Evolutionary conservation across 2,113 vertebrate genomes (phyloP).

Genomic region (Halichoerus grypus): DNA sequence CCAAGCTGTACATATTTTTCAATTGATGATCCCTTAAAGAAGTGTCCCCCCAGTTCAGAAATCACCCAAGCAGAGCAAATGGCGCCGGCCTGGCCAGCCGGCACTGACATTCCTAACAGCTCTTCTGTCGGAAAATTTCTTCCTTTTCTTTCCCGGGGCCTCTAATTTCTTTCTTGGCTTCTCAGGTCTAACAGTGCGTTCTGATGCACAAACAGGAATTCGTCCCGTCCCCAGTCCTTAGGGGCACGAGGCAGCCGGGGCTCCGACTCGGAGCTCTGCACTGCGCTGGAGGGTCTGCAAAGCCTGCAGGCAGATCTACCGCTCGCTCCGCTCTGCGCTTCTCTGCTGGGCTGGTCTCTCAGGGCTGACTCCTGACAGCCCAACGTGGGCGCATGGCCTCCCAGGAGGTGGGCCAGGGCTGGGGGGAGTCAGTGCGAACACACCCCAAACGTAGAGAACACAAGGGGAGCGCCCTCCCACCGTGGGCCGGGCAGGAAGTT

Average conservation of each 20-base stretch:
- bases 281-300: background rate
- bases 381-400: background rate
- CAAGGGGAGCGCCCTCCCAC: background rate
- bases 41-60: background rate
- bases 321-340: no score
- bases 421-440: accelerated
- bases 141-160: background rate
- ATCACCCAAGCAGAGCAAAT: background rate
- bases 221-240: background rate
- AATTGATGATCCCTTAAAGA: background rate
- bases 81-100: background rate
- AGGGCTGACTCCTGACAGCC: accelerated
- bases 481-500: background rate
- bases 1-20: background rate
- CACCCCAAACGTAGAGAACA: background rate
- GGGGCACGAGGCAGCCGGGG: background rate
- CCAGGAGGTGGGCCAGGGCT: background rate
- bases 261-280: background rate
- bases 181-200: background rate
- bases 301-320: background rate
- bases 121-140: background rate
- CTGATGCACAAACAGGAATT: background rate
- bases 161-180: background rate
- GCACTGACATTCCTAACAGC: background rate
- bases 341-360: background rate